A percentile compares a stretch with the other conserved stretches of the same genome.
Evolutionary conservation across 1,140 invertebrate genomes (phyloP).

Genomic region (Papilio polyxenes): DNA sequence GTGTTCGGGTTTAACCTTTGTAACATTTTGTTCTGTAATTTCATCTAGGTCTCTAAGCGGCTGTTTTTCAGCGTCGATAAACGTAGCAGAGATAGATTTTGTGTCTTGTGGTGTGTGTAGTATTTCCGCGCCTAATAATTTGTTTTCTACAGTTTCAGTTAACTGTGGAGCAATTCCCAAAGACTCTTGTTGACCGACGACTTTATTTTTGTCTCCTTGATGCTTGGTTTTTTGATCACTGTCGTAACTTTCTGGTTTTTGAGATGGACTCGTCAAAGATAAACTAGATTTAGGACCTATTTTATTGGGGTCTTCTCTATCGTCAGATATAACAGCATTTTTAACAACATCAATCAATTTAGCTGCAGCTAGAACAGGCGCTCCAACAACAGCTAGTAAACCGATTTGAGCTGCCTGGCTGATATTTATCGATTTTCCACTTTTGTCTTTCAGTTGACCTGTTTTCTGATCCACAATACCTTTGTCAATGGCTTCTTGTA

Average conservation of each 20-base stretch:
- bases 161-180: constrained; percentile 22
- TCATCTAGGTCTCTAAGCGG: constrained; percentile 75
- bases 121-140: not conserved
- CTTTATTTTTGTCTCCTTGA: not conserved
- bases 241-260: not conserved
- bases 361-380: constrained; percentile 85
- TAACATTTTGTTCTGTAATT: constrained; percentile 74
- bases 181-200: not conserved
- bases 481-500: constrained; percentile 89
- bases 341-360: constrained; percentile 78
- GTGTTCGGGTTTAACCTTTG: constrained; percentile 59
- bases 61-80: constrained; percentile 73
- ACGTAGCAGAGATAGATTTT: constrained; percentile 64
- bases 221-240: not conserved
- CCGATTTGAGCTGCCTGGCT: constrained; percentile 88
- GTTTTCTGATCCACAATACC: constrained; percentile 89
- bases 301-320: constrained; percentile 56
- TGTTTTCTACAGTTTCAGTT: not conserved
- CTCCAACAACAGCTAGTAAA: constrained; percentile 85
- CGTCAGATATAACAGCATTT: constrained; percentile 83
- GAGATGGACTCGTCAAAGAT: not conserved
- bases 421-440: constrained; percentile 85
- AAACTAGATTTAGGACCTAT: not conserved
- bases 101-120: constrained; percentile 42
- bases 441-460: constrained; percentile 84